These are phyloP conservation scores for Paradoxurus hermaphroditus DNA, from an alignment of 2,113 vertebrate species.

Conservation along the genomic window DNA sequence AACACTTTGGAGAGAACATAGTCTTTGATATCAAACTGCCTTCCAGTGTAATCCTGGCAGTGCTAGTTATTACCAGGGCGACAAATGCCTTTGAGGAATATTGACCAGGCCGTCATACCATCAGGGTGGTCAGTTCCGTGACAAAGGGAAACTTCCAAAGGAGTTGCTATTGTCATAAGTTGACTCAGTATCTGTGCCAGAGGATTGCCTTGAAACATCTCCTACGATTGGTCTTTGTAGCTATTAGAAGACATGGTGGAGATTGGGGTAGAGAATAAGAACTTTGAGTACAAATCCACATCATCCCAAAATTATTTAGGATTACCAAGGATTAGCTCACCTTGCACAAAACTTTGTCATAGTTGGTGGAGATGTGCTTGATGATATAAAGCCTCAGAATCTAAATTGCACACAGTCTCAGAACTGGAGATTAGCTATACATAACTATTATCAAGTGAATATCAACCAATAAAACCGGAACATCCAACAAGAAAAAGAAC, in stretches of 20 bases:
- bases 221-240: background rate
- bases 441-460: background rate
- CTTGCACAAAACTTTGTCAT: background rate
- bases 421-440: background rate
- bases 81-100: background rate
- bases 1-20: background rate
- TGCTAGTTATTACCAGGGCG: background rate
- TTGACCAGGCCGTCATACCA: background rate
- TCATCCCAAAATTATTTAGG: background rate
- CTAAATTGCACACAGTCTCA: background rate
- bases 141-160: background rate
- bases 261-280: background rate
- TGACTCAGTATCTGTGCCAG: background rate
- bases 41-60: background rate
- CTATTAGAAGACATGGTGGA: background rate
- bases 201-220: background rate
- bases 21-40: background rate
- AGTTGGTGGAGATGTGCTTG: background rate
- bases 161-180: background rate
- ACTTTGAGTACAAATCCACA: background rate
- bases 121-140: background rate
- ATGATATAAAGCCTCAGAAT: background rate
- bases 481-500: background rate
- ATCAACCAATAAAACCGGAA: background rate
- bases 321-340: background rate